Evolutionary conservation across 1,140 invertebrate genomes (phyloP).

Genomic region (Prorops nasuta): DNA sequence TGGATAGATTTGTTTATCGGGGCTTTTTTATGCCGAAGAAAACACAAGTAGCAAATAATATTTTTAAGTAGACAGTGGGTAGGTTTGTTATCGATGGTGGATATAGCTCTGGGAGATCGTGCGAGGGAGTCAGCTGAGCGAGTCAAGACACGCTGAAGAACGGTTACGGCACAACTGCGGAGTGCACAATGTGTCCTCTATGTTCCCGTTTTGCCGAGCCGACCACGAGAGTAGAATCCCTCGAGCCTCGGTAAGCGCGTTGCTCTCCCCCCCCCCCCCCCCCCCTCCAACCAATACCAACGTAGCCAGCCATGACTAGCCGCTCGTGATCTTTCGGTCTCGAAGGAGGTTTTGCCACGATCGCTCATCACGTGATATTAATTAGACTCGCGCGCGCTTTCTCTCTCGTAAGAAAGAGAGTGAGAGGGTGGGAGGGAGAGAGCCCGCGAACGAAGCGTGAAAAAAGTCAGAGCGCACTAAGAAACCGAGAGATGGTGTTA

Average conservation of each 20-base stretch:
- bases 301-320: slow-evolving; percentile 7
- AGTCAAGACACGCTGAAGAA: too few species aligned
- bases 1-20: too few species aligned
- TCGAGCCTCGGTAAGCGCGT: slow-evolving; percentile 16
- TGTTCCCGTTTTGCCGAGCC: slow-evolving; percentile 11
- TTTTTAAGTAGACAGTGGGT: too few species aligned
- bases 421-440: slow-evolving; percentile 18
- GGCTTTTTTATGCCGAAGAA: too few species aligned
- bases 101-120: too few species aligned
- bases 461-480: slow-evolving; percentile 35
- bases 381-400: slow-evolving; percentile 37
- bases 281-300: slow-evolving; percentile 12
- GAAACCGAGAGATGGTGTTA: slow-evolving; percentile 51
- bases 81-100: too few species aligned
- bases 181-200: slow-evolving; percentile 48
- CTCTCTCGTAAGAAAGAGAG: slow-evolving; percentile 23
- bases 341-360: slow-evolving; percentile 37
- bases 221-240: too few species aligned
- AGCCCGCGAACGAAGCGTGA: slow-evolving; percentile 25
- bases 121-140: too few species aligned
- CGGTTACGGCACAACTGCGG: too few species aligned
- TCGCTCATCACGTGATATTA: slow-evolving; percentile 53
- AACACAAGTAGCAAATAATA: too few species aligned
- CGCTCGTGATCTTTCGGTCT: slow-evolving; percentile 18
- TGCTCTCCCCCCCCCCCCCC: slow-evolving; percentile 1